phyloP scores from a whole-genome alignment of 2,888 invertebrate species.

The Callosobruchus maculatus region DNA sequence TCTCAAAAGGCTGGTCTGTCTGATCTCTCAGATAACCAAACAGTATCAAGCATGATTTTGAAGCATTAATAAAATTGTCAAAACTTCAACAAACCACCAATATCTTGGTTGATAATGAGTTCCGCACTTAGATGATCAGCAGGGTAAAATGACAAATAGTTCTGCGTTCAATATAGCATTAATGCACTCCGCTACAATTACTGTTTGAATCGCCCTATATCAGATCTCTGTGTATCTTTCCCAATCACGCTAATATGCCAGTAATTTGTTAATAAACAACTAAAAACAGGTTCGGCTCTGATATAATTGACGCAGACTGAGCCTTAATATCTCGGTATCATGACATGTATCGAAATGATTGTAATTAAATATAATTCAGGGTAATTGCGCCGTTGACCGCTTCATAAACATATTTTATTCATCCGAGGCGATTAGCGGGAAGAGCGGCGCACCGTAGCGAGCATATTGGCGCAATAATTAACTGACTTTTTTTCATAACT shows the following conservation, averaged over 20 bases:
- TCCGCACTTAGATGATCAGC: no score
- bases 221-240: background rate
- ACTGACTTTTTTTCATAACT: background rate
- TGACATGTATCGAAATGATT: slow-evolving; percentile 18
- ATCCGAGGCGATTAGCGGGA: background rate
- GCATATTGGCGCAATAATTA: background rate
- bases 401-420: slow-evolving; percentile 6
- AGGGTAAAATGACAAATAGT: no score
- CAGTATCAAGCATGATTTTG: no score
- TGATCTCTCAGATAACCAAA: no score
- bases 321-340: slow-evolving; percentile 12
- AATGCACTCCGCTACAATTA: no score
- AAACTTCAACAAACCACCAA: no score
- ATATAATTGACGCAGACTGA: background rate
- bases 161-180: no score
- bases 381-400: slow-evolving; percentile 9
- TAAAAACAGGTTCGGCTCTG: slow-evolving; percentile 12
- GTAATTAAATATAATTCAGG: slow-evolving; percentile 21
- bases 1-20: no score
- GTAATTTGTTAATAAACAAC: slow-evolving; percentile 14
- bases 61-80: no score
- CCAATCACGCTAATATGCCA: slow-evolving; percentile 6
- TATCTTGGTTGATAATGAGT: no score
- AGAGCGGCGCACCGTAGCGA: background rate
- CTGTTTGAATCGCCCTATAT: background rate